Evolutionary conservation across 2,797 vertebrate species (phyloP).

Genomic region (Enteromius fasciolatus): DNA sequence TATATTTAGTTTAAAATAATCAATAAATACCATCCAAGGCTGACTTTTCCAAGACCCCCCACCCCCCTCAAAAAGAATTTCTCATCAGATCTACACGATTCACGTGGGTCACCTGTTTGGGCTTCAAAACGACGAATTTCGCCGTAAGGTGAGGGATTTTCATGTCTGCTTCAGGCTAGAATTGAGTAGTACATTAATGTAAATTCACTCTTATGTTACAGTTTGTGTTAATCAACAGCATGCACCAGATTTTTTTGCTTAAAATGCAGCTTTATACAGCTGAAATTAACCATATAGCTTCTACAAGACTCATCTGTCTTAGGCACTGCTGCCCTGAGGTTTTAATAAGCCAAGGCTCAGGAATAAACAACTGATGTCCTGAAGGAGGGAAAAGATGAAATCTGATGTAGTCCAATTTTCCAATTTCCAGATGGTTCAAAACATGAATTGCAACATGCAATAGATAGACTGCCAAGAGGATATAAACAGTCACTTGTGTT

Average conservation of each 20-base stretch:
- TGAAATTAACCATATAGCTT: neutral
- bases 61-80: too few species aligned
- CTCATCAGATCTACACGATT: too few species aligned
- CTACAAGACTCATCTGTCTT: neutral
- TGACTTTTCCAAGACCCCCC: too few species aligned
- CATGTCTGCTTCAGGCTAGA: neutral
- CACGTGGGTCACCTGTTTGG: too few species aligned
- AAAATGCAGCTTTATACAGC: neutral
- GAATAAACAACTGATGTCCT: slow-evolving; percentile 22
- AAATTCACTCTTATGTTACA: neutral
- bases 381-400: neutral
- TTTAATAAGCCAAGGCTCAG: neutral
- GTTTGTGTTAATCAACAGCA: neutral
- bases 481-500: neutral
- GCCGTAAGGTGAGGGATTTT: too few species aligned
- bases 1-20: too few species aligned
- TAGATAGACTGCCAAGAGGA: neutral
- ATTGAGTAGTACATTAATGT: neutral
- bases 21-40: too few species aligned
- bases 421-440: neutral
- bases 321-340: neutral
- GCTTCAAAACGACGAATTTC: too few species aligned
- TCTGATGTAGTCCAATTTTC: slow-evolving; percentile 9
- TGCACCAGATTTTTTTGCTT: neutral
- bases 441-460: slow-evolving; percentile 20